Percentiles rank a stretch among this genome's conserved stretches.
Evolutionary conservation across 2,113 vertebrate genomes (phyloP).

Genomic region (Oceanodroma tethys): DNA sequence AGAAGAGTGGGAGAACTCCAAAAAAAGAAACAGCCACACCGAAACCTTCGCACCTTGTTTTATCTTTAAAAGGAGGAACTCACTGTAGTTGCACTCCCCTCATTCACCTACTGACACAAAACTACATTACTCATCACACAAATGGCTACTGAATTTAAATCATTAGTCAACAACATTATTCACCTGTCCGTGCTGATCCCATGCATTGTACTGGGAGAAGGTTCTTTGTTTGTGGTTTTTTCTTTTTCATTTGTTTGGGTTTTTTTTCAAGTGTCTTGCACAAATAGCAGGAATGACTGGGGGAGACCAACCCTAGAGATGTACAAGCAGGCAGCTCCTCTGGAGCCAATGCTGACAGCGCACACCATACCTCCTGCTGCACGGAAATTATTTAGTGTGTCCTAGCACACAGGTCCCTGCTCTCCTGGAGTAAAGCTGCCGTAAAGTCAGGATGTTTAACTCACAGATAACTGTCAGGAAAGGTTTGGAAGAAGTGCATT

Average conservation of each 20-base stretch:
- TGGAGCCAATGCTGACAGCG: neutral
- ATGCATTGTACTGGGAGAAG: neutral
- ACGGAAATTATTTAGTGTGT: neutral
- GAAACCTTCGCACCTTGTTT: neutral
- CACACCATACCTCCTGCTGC: neutral
- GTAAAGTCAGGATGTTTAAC: neutral
- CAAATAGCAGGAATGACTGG: neutral
- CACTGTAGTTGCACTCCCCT: neutral
- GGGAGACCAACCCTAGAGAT: neutral
- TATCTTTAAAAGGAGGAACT: neutral
- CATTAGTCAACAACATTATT: neutral
- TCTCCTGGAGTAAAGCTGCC: neutral
- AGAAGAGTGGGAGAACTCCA: neutral
- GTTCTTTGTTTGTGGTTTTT: neutral
- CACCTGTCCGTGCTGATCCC: neutral
- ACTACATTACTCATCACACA: neutral
- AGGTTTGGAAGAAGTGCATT: neutral
- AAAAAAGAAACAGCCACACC: neutral
- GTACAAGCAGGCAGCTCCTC: neutral
- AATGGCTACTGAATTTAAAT: neutral
- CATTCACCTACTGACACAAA: neutral
- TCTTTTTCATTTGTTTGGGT: neutral
- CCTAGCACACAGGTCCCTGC: neutral
- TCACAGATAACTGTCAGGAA: neutral
- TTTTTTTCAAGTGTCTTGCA: neutral